These are phyloP conservation scores for Pipistrellus nathusii DNA, from an alignment of 2,797 vertebrate genomes.

Conservation along the genomic window DNA sequence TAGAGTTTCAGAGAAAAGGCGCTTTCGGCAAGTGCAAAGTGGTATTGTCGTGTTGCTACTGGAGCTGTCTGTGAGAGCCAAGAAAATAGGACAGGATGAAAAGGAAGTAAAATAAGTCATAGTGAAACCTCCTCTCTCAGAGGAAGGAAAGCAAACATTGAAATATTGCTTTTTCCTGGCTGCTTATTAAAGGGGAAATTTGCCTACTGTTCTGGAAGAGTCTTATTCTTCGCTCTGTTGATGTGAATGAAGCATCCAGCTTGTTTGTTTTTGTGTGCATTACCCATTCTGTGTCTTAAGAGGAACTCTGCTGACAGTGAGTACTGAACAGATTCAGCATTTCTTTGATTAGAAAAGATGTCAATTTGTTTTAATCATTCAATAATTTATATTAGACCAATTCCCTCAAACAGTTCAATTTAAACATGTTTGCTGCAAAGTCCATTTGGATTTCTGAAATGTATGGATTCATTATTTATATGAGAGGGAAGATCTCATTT, in stretches of 20 bases:
- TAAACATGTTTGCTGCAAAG: slow-evolving; percentile 42
- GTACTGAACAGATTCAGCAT: slow-evolving; percentile 45
- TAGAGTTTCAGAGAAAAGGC: slow-evolving; percentile 78
- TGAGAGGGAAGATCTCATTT: slow-evolving; percentile 1
- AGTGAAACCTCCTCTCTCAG: slow-evolving; percentile 76
- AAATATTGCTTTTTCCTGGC: slow-evolving; percentile 83
- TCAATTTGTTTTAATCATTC: slow-evolving; percentile 65
- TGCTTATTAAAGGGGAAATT: slow-evolving; percentile 79
- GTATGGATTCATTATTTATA: slow-evolving; percentile 53
- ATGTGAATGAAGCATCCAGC: slow-evolving; percentile 49
- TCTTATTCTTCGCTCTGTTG: slow-evolving; percentile 66
- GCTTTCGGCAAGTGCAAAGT: slow-evolving; percentile 80
- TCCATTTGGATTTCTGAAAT: slow-evolving; percentile 34
- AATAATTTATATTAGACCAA: slow-evolving; percentile 54
- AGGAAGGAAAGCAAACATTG: slow-evolving; percentile 82
- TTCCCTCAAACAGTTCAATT: slow-evolving; percentile 3
- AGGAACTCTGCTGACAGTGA: slow-evolving; percentile 48
- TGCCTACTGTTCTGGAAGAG: slow-evolving; percentile 77
- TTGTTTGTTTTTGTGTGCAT: slow-evolving; percentile 65
- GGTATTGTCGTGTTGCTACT: slow-evolving; percentile 80
- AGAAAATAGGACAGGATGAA: slow-evolving; percentile 81
- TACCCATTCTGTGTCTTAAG: slow-evolving; percentile 58
- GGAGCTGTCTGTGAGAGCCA: slow-evolving; percentile 79
- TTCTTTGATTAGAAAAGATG: slow-evolving; percentile 63
- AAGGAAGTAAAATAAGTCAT: slow-evolving; percentile 81